Evolutionary conservation across 1,140 invertebrate genomes (phyloP).

Genomic region (Procambarus clarkii): DNA sequence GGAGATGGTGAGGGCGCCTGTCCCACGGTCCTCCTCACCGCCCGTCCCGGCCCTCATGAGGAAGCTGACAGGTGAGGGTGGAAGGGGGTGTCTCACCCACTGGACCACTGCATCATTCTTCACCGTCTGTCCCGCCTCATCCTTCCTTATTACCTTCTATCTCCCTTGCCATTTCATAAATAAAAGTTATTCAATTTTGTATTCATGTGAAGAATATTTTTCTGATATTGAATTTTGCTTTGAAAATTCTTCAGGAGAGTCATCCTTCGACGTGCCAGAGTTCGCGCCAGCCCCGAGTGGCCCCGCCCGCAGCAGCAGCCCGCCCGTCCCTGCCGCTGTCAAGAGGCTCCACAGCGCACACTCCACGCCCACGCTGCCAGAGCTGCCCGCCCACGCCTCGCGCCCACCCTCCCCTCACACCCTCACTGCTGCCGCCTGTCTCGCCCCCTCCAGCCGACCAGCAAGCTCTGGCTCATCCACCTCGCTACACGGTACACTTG

Average conservation of each 20-base stretch:
- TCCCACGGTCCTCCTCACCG: constrained; percentile 33
- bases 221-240: too few species aligned
- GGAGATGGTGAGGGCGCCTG: not conserved
- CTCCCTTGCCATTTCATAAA: too few species aligned
- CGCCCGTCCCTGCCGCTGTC: constrained; percentile 28
- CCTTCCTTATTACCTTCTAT: too few species aligned
- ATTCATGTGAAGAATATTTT: too few species aligned
- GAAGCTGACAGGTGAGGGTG: constrained; percentile 25
- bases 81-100: too few species aligned
- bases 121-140: too few species aligned
- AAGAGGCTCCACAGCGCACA: constrained; percentile 22
- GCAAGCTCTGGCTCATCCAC: not conserved
- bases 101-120: too few species aligned
- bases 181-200: too few species aligned
- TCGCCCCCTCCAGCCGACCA: not conserved
- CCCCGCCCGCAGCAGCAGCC: not conserved
- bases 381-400: constrained; percentile 17
- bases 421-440: constrained; percentile 7
- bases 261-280: constrained; percentile 50
- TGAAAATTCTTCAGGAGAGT: constrained; percentile 8
- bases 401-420: constrained; percentile 29
- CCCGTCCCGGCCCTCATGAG: constrained; percentile 53
- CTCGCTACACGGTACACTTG: not conserved
- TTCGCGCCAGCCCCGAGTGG: constrained; percentile 11
- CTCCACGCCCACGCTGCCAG: constrained; percentile 32